These are phyloP conservation scores for Protosalanx chinensis DNA, from an alignment of 2,797 vertebrate species.

Conservation along the genomic window DNA sequence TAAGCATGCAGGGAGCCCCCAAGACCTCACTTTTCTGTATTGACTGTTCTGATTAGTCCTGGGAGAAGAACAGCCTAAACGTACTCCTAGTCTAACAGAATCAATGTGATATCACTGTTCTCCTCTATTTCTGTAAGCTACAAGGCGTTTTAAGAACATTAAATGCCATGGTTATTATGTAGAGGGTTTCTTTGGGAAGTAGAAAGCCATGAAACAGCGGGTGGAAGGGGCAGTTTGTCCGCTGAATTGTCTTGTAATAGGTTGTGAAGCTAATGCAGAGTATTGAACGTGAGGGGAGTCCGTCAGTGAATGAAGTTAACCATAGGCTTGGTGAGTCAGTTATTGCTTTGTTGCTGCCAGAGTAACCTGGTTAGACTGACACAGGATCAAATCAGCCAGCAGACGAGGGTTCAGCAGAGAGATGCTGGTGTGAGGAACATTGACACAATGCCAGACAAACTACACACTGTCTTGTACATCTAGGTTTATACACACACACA, in stretches of 20 bases:
- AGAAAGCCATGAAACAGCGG: not conserved
- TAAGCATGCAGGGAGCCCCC: conserved; percentile 11
- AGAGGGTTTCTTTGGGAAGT: not conserved
- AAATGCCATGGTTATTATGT: not conserved
- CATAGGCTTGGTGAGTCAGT: conserved; percentile 34
- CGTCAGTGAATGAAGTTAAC: conserved; percentile 51
- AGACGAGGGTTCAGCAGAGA: conserved; percentile 17
- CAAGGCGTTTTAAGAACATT: not conserved
- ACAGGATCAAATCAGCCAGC: conserved; percentile 50
- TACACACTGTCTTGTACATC: not conserved
- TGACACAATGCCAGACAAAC: not conserved
- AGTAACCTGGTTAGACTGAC: conserved; percentile 54
- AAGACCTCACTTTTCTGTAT: conserved; percentile 19
- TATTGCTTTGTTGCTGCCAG: conserved; percentile 44
- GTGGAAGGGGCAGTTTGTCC: conserved; percentile 21
- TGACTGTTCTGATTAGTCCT: not conserved
- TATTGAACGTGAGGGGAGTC: conserved; percentile 53
- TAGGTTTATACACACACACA: conserved; percentile 17
- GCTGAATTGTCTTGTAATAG: conserved; percentile 32
- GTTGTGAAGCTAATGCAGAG: conserved; percentile 30
- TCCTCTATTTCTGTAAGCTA: not conserved
- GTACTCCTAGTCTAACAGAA: not conserved
- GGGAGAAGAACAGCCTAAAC: not conserved
- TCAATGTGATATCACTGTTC: not conserved
- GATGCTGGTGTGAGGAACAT: not conserved